Base-by-base conservation (phyloP, 1,140 invertebrate genomes). In the Pseudomyrmex flavicornis region DNA sequence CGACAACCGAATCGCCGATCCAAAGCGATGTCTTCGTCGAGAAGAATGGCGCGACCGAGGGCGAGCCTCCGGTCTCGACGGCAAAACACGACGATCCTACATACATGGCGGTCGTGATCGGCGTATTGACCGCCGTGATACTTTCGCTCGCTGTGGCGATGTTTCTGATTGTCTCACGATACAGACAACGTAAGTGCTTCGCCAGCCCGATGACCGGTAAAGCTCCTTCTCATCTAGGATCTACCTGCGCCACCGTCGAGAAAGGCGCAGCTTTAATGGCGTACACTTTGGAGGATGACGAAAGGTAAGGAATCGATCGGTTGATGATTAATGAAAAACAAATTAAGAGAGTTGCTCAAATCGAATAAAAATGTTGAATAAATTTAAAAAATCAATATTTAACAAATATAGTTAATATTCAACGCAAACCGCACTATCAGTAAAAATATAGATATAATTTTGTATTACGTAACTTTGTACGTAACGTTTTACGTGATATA, bases 61-160 rank as follows among this genome's bases (percentile, higher is more conserved):
- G 87, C 61, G 93, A 94, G 63, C 94, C 95, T 83, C 96, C 96
- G 52, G 95, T 97, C 65, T 95, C 96, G 3, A 96, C 96, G 0
- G 96, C 96, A 0, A 95, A 96, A 69, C 95, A 96, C 88, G 96
- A 97, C 86, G 97, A 97, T 84, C 96, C 97, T 8, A 95, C 96
- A 1, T 97, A 97, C 93, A 96, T 98, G 95, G 97, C 97, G 5
- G 95, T 98, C 79, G 96, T 98, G 62, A 97, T 98, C 66, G 97
- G 97, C 1, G 96, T 97, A 0, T 93, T 98, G 54, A 96, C 96
- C 15, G 97, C 97, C 1, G 95, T 98, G 15, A 97, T 98, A 63
- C 95, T 98, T 50, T 91, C 97, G 0, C 92, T 97, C 12, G 96
- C 95, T 2, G 96, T 96, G 0, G 96, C 96, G 20, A 97, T 98